Conservation (phyloP, 2,797 vertebrate genomes). For the Enteromius trimaculatus region DNA sequence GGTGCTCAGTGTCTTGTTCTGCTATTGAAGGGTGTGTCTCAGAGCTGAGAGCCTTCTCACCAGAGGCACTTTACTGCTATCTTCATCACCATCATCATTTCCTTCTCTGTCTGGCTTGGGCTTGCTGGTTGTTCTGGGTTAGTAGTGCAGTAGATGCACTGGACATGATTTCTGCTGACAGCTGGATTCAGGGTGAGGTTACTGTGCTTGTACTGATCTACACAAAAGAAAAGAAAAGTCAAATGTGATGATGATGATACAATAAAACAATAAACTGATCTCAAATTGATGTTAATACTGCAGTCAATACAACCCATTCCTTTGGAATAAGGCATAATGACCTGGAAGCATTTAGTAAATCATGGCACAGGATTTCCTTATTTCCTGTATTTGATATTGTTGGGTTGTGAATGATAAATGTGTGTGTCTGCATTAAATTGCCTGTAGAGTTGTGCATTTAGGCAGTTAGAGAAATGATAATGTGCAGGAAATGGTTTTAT, state of each 20-base stretch:
- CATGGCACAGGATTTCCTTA: slow-evolving; percentile 46
- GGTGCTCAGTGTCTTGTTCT: neutral
- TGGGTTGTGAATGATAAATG: neutral
- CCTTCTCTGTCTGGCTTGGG: neutral
- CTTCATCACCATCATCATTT: neutral
- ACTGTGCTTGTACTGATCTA: neutral
- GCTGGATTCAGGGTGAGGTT: slow-evolving; percentile 19
- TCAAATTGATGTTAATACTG: neutral
- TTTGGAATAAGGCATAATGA: neutral
- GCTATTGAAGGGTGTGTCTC: slow-evolving; percentile 35
- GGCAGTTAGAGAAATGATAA: slow-evolving; percentile 30
- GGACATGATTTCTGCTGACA: slow-evolving; percentile 38
- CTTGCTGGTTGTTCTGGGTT: slow-evolving; percentile 23
- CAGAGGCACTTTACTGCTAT: slow-evolving; percentile 25
- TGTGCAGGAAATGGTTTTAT: slow-evolving; percentile 29
- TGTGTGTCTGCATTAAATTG: slow-evolving; percentile 10
- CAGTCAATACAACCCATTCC: slow-evolving; percentile 16
- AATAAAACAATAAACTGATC: neutral
- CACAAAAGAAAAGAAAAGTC: neutral
- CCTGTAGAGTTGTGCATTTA: neutral
- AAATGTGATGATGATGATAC: neutral
- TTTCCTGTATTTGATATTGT: slow-evolving; percentile 39
- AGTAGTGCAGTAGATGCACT: slow-evolving; percentile 1
- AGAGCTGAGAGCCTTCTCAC: neutral
- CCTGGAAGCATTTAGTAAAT: slow-evolving; percentile 32